Evolutionary conservation across 2,888 invertebrate genomes (phyloP), one percentile per base, ranked within the genome.

Genomic region (Leucophora obtusa): DNA sequence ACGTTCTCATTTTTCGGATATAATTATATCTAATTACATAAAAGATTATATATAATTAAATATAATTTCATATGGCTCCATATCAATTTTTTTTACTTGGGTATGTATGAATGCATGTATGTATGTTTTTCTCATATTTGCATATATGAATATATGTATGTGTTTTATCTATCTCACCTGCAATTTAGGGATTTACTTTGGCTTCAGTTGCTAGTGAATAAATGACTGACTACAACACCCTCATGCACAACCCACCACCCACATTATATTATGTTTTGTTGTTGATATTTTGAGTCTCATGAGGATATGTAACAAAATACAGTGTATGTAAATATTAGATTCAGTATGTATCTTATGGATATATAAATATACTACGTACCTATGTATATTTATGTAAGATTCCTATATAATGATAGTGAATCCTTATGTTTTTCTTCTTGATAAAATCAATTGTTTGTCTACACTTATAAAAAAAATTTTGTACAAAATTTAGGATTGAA

Each of bases 111-210:
- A n/a, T n/a, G n/a, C n/a, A n/a, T n/a, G n/a, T n/a, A n/a, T n/a
- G 21, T 38, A 17, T 28, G 28, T 28, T 6, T 1, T 28, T 28
- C 3, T 28, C 43, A 54, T 21, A 35, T 70, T 10, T 60, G 28
- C 28, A 5, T 47, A 33, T 33, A 68, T 54, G 8, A 43, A 17
- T 10, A 7, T 11, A 10, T 15, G n/a, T 43, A 11, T 18, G 15
- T 60, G 14, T 21, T 68, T 17, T 62, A 75, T 70, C 70, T 58
- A 74, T 66, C 66, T 77, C 77, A 73, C 73, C 81, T 81, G 81
- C 81, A 81, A 73, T 71, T 47, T 58, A 60, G 66, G 73, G 73
- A 74, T 77, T 81, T 81, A 50, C 60, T 81, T 73, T 81, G 81
- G 81, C 81, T 81, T 81, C 81, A 70, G 35, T 51, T 51, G 6